phyloP scores from a whole-genome alignment of 1,140 invertebrate species.

The Cydia amplana region DNA sequence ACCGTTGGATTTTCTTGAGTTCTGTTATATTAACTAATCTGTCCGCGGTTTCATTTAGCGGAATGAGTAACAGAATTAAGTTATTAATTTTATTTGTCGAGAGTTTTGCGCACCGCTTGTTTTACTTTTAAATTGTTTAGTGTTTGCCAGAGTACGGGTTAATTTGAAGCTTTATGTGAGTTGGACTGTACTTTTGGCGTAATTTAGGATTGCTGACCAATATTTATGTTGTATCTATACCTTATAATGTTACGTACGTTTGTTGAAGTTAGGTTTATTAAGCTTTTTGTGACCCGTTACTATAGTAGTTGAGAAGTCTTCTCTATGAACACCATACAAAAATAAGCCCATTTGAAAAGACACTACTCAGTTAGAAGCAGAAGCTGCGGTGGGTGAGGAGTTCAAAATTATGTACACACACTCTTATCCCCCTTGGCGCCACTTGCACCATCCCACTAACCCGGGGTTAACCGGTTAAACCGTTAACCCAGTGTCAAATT shows the following conservation, averaged over 20 bases:
- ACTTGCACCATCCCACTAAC: too few relatives aligned
- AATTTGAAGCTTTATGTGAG: constrained; percentile 14
- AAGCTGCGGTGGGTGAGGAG: too few relatives aligned
- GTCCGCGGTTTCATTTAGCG: constrained; percentile 22
- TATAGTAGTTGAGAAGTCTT: too few relatives aligned
- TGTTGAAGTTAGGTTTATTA: too few relatives aligned
- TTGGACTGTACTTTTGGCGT: not conserved
- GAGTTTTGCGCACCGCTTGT: constrained; percentile 17
- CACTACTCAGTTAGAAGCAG: too few relatives aligned
- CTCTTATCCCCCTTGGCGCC: too few relatives aligned
- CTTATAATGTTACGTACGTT: not conserved
- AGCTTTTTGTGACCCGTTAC: too few relatives aligned
- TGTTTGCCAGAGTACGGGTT: constrained; percentile 16
- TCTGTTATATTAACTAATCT: not conserved
- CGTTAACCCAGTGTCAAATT: too few relatives aligned
- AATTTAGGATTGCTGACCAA: not conserved
- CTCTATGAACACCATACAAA: too few relatives aligned
- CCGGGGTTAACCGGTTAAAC: too few relatives aligned
- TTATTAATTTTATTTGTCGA: constrained; percentile 27
- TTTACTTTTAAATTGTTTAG: constrained; percentile 22
- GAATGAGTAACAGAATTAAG: constrained; percentile 30
- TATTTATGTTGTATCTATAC: not conserved
- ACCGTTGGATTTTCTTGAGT: not conserved
- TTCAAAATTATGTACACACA: too few relatives aligned
- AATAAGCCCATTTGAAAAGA: too few relatives aligned